A percentile compares a stretch with the other conserved stretches of the same genome.
These are phyloP conservation scores for Chaetophractus vellerosus DNA, from an alignment of 2,797 vertebrate genomes.

Conservation along the genomic window DNA sequence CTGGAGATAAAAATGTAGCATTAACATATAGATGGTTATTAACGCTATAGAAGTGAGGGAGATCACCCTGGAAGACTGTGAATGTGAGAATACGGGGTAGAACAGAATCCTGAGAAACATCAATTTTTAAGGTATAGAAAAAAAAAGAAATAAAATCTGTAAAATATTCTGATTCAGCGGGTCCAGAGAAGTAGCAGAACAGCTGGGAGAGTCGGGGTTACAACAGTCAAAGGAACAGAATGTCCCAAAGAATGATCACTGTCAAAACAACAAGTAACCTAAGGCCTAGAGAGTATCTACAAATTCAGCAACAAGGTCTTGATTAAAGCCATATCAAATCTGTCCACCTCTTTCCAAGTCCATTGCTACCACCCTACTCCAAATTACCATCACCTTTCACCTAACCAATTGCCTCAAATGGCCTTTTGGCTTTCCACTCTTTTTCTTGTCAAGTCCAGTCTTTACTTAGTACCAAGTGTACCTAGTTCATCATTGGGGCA, in stretches of 20 bases:
- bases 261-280: background rate
- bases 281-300: background rate
- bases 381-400: background rate
- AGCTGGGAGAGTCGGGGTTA: background rate
- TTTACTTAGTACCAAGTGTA: background rate
- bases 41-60: slow-evolving; percentile 56
- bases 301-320: slow-evolving; percentile 43
- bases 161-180: slow-evolving; percentile 42
- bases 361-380: background rate
- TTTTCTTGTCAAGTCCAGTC: background rate
- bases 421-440: background rate
- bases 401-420: background rate
- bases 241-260: background rate
- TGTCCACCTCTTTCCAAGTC: background rate
- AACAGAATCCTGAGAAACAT: slow-evolving; percentile 62
- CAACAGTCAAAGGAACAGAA: background rate
- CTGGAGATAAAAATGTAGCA: slow-evolving; percentile 70
- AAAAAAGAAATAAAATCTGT: slow-evolving; percentile 46
- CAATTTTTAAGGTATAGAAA: slow-evolving; percentile 65
- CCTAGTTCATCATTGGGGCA: background rate
- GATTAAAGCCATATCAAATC: slow-evolving; percentile 55
- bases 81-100: slow-evolving; percentile 75
- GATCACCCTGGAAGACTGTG: slow-evolving; percentile 72
- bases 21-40: slow-evolving; percentile 74
- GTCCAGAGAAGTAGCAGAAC: background rate